phyloP scores from a whole-genome alignment of 53 echinoderm and acorn worm species.

The Zoroaster sp. region DNA sequence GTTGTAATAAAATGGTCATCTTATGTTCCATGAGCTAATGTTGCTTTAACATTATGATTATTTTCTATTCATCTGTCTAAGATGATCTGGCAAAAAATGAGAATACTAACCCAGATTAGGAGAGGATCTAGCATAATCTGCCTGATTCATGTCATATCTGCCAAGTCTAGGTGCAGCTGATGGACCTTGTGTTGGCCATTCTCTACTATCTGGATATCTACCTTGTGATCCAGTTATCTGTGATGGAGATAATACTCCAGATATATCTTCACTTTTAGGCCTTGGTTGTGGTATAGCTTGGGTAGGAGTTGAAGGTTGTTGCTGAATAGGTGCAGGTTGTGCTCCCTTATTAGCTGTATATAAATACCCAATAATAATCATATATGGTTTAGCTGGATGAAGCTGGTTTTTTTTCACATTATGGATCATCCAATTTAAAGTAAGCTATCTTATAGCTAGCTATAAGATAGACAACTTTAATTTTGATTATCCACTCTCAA shows the following conservation, averaged over 20 bases:
- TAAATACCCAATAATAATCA: too few species aligned
- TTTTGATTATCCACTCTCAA: too few species aligned
- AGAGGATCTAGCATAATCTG: constrained; percentile 83
- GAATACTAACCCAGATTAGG: constrained; percentile 89
- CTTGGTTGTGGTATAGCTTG: constrained; percentile 49
- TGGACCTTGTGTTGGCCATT: constrained; percentile 21
- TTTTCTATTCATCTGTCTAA: too few species aligned
- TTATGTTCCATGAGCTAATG: too few species aligned
- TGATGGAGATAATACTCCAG: constrained; percentile 35
- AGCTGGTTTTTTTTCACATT: too few species aligned
- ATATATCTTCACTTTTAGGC: constrained; percentile 77
- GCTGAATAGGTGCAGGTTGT: background rate
- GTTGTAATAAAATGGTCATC: too few species aligned
- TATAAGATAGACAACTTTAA: too few species aligned
- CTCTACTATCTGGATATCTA: constrained; percentile 16
- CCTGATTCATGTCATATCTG: constrained; percentile 48
- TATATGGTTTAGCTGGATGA: too few species aligned
- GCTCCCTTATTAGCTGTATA: constrained; percentile 68
- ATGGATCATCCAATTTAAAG: too few species aligned
- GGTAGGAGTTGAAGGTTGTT: background rate
- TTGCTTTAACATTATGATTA: too few species aligned
- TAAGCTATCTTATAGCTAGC: too few species aligned
- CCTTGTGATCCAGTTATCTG: constrained; percentile 35
- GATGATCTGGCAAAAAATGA: too few species aligned
- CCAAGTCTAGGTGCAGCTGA: background rate